phyloP scores from a whole-genome alignment of 2,797 vertebrate genomes.

The Phaenicophaeus curvirostris region DNA sequence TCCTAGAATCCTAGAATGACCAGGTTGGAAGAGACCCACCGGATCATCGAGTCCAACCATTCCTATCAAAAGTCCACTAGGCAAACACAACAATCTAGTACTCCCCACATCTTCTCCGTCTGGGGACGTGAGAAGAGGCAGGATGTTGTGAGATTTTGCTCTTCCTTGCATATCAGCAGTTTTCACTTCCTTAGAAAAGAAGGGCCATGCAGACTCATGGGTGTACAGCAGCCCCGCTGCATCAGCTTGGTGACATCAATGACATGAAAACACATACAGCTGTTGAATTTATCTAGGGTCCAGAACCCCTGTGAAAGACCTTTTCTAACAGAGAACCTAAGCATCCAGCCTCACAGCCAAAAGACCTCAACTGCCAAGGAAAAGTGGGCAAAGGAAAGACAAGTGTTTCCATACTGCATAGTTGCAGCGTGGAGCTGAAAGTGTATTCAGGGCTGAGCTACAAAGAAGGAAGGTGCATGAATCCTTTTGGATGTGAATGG shows the following conservation, averaged over 20 bases:
- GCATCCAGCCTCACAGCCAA: neutral
- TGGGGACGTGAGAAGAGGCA: neutral
- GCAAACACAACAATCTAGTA: constrained; percentile 37
- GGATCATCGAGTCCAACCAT: too few relatives aligned
- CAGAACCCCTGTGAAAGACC: neutral
- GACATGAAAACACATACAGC: neutral
- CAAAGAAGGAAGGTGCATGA: neutral
- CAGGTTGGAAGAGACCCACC: too few relatives aligned
- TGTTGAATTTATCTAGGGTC: neutral
- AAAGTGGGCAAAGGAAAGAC: neutral
- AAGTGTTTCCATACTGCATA: neutral
- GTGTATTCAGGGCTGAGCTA: neutral
- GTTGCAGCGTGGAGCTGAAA: neutral
- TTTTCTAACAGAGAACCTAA: neutral
- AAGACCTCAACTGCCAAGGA: neutral
- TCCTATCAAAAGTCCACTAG: constrained; percentile 59
- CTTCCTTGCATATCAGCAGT: neutral
- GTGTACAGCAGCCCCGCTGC: neutral
- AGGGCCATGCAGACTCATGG: neutral
- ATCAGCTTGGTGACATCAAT: neutral
- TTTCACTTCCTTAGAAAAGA: neutral
- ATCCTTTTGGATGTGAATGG: neutral
- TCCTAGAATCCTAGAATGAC: too few relatives aligned
- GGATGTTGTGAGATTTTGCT: neutral
- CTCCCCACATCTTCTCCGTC: neutral